phyloP scores from a whole-genome alignment of 2,113 vertebrate genomes.

The Butorides virescens region DNA sequence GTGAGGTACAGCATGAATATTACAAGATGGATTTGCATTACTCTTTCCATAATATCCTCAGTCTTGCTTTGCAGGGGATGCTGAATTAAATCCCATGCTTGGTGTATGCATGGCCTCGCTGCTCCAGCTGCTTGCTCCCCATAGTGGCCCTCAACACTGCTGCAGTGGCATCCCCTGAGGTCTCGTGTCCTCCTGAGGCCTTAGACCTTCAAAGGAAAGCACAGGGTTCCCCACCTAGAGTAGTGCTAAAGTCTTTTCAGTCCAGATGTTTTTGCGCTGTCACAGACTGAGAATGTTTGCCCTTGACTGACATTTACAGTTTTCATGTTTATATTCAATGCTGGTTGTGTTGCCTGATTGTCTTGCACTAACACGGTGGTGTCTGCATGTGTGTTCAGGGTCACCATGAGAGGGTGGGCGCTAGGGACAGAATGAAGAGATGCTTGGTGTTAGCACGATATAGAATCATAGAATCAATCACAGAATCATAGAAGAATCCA shows the following conservation, averaged over 20 bases:
- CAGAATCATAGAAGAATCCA: not conserved
- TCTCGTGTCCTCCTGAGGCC: not conserved
- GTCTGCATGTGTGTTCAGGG: not conserved
- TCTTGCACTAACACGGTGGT: not conserved
- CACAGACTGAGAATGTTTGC: not conserved
- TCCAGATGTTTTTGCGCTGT: not conserved
- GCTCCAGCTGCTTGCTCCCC: not conserved
- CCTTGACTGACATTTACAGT: not conserved
- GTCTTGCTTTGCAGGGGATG: not conserved
- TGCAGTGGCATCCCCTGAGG: not conserved
- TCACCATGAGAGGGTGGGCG: not conserved
- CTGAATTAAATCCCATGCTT: not conserved
- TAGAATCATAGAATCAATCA: not conserved
- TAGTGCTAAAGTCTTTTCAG: not conserved
- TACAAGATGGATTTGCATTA: not conserved
- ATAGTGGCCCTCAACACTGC: not conserved
- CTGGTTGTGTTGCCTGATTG: not conserved
- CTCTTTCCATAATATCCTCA: not conserved
- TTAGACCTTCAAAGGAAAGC: not conserved
- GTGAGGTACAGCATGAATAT: not conserved
- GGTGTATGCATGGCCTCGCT: rapidly evolving
- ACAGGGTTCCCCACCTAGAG: not conserved
- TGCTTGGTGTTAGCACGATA: not conserved
- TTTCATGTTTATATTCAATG: not conserved
- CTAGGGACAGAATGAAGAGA: not conserved